Percentiles rank a stretch among this genome's conserved stretches.
Evolutionary conservation across 2,113 vertebrate species (phyloP).

Genomic region (Amphilophus citrinellus): DNA sequence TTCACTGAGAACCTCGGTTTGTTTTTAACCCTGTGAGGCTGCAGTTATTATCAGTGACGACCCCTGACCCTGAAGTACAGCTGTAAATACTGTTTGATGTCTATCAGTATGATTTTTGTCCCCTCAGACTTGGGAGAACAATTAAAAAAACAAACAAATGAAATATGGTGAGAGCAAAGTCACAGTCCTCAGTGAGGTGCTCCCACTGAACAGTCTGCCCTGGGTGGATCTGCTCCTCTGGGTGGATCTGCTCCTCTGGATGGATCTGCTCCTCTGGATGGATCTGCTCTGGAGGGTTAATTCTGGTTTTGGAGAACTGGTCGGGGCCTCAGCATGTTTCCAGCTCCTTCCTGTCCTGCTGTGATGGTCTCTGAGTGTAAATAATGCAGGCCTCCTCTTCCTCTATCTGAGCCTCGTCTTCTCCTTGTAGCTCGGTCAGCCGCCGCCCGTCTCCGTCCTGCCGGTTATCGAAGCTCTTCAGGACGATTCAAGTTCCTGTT

Average conservation of each 20-base stretch:
- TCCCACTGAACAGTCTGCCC: no score
- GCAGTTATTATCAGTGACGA: background rate
- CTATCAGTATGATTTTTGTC: background rate
- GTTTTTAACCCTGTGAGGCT: background rate
- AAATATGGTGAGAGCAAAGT: background rate
- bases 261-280: no score
- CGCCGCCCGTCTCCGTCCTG: background rate
- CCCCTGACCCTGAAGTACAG: background rate
- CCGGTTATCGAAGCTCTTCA: background rate
- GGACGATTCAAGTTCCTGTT: no score
- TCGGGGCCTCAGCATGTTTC: background rate
- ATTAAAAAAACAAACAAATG: background rate
- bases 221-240: no score
- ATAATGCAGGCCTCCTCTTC: background rate
- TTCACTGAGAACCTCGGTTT: background rate
- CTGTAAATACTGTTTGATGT: background rate
- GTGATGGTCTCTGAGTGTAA: background rate
- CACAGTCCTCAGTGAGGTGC: background rate
- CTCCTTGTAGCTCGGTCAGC: no score
- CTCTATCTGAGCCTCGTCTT: background rate
- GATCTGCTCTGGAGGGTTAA: background rate
- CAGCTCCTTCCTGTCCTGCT: background rate
- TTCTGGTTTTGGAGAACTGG: background rate
- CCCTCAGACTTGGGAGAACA: background rate
- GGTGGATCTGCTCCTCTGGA: no score